Conservation (phyloP, 2,888 invertebrate genomes). For the Macrophya annulata region DNA sequence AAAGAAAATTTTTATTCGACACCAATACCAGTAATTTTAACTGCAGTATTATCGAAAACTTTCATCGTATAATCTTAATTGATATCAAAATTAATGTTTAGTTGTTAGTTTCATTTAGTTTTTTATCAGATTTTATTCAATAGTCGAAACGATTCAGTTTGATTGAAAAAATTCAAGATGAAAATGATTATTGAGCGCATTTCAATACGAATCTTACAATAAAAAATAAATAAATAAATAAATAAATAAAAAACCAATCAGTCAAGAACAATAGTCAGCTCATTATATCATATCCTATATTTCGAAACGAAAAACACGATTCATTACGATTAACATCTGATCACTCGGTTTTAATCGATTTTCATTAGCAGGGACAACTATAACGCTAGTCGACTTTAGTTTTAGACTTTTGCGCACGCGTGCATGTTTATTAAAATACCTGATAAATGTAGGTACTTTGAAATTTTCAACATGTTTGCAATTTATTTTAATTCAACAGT, state of each 20-base stretch:
- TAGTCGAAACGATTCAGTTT: neutral
- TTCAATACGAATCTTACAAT: neutral
- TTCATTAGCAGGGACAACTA: neutral
- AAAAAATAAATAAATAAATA: no score
- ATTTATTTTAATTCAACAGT: neutral
- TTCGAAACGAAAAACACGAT: no score
- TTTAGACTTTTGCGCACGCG: neutral
- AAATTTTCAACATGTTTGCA: no score
- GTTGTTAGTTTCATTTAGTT: neutral
- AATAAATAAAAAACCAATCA: no score
- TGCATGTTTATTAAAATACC: neutral
- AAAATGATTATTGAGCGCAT: neutral
- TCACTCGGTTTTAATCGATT: neutral
- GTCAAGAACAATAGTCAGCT: neutral
- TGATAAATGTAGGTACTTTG: no score
- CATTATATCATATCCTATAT: neutral
- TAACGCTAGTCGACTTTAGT: neutral
- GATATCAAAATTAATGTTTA: neutral
- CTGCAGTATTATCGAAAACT: neutral
- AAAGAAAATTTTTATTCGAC: neutral
- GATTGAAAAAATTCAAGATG: neutral
- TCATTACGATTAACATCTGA: neutral
- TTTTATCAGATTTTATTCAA: neutral
- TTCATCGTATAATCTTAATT: neutral
- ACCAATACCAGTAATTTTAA: neutral